Base-by-base conservation (phyloP, 1,140 invertebrate genomes). In the Drosophila lowei region DNA sequence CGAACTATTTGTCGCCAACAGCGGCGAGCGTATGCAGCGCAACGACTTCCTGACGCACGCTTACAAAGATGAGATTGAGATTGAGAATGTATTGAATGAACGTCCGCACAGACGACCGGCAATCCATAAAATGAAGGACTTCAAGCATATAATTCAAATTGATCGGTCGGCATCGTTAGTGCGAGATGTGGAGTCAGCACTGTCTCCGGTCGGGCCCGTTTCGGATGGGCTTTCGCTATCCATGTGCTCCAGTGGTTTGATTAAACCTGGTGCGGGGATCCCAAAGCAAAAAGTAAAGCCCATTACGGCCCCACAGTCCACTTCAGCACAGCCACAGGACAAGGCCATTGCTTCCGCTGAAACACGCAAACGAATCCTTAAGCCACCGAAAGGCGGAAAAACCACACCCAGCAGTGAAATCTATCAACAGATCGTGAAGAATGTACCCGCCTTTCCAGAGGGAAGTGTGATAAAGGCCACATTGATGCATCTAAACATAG, bases 371-470 rank as follows among this genome's bases (percentile, higher is more conserved):
- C 6, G 18, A 7, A 16, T 3, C 5, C 34, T 86, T 9, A 11
- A 65, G 38, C 54, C 60, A 0, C 81, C 81, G 0, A 67, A 34
- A 2, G 71, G 73, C 1, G 81, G 81, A 4, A 18, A 0, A 6
- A 57, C 63, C 30, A 49, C 42, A 13, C 38, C 65, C 2, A 50
- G 42, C 18, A 30, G 30, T 6, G 61, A n/a, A 0, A 54, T 59
- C 0, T 85, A 86, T 9, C 11, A 52, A 6, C 11, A 56, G 8
- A 16, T 86, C 9, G 0, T n/a, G 0, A 85, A 81, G 21, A 80
- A 81, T 23, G 58, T 62, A 3, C 15, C n/a, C 2, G 46, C 47
- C 1, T 81, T 74, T 59, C n/a, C 44, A 6, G 7, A 2, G 5
- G 42, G 38, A 18, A 57, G 28, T 16, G 11, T 59, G 6, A 30